phyloP scores from a whole-genome alignment of 2,888 invertebrate genomes.

The Asteroscopus sphinx region DNA sequence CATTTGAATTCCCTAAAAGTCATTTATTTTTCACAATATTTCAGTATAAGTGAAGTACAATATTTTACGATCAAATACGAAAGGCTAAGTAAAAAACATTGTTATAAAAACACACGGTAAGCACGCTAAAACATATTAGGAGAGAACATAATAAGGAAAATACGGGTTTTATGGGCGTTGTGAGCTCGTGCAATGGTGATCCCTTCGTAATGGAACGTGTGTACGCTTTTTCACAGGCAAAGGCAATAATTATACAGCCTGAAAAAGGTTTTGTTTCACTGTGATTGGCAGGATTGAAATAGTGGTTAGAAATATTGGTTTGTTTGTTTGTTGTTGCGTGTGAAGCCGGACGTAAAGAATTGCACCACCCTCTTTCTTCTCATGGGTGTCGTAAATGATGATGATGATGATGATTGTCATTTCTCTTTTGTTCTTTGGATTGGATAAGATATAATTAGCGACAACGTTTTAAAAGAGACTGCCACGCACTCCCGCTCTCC shows the following conservation, averaged over 20 bases:
- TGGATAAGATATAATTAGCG: no score
- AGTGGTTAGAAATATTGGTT: neutral
- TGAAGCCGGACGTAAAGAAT: no score
- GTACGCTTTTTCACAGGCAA: slow-evolving; percentile 43
- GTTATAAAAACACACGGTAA: slow-evolving; percentile 66
- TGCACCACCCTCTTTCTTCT: no score
- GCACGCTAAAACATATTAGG: slow-evolving; percentile 74
- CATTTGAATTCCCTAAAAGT: slow-evolving; percentile 2
- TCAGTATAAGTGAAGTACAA: slow-evolving; percentile 23
- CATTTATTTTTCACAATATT: slow-evolving; percentile 9
- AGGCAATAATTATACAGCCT: slow-evolving; percentile 44
- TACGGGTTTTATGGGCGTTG: slow-evolving; percentile 72
- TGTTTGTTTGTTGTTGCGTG: no score
- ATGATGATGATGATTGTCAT: no score
- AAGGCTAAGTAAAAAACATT: slow-evolving; percentile 71
- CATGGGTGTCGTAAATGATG: no score
- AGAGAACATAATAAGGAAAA: slow-evolving; percentile 75
- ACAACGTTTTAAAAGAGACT: no score
- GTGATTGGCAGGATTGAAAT: slow-evolving; percentile 30
- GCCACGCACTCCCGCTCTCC: no score
- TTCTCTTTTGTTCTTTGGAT: no score
- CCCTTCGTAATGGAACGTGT: slow-evolving; percentile 78
- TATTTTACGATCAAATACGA: slow-evolving; percentile 54
- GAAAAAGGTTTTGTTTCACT: slow-evolving; percentile 14
- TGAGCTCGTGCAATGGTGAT: slow-evolving; percentile 71